phyloP scores from a whole-genome alignment of 2,113 vertebrate species.

The Macrotis lagotis region DNA sequence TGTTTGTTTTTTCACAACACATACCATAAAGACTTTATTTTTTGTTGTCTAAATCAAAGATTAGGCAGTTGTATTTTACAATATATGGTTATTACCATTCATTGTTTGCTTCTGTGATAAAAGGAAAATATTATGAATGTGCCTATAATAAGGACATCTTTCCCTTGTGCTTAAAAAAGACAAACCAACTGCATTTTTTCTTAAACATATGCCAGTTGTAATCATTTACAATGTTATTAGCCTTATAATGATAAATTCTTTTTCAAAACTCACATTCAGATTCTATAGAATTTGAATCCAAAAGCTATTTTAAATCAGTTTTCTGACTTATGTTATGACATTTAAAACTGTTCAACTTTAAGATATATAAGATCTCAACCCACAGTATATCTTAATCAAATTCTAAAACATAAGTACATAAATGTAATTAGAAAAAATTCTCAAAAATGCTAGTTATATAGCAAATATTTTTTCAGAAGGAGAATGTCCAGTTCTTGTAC shows the following conservation, averaged over 20 bases:
- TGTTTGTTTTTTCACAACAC: conserved; percentile 1
- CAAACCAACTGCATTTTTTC: not conserved
- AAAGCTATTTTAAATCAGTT: conserved; percentile 5
- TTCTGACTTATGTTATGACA: conserved; percentile 16
- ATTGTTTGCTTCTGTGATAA: not conserved
- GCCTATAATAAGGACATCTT: conserved; percentile 31
- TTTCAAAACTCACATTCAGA: conserved; percentile 14
- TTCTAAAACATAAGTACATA: not conserved
- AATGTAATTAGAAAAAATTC: conserved; percentile 33
- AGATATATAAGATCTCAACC: conserved; percentile 2
- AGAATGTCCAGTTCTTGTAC: conserved; percentile 35
- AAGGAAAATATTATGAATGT: conserved; percentile 38
- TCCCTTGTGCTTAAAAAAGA: conserved; percentile 9
- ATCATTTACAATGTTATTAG: conserved; percentile 37
- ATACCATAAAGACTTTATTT: not conserved
- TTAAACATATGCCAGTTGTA: conserved; percentile 21
- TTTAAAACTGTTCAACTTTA: conserved; percentile 35
- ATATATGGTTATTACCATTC: not conserved
- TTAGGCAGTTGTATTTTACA: not conserved
- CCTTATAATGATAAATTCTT: conserved; percentile 46
- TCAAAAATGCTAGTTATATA: conserved; percentile 38
- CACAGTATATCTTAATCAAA: conserved; percentile 10
- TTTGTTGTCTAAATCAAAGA: conserved; percentile 39
- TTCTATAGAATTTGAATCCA: conserved; percentile 28
- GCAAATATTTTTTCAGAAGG: conserved; percentile 40